phyloP scores from a whole-genome alignment of 2,888 invertebrate genomes.

The Strigamia transsilvanica region DNA sequence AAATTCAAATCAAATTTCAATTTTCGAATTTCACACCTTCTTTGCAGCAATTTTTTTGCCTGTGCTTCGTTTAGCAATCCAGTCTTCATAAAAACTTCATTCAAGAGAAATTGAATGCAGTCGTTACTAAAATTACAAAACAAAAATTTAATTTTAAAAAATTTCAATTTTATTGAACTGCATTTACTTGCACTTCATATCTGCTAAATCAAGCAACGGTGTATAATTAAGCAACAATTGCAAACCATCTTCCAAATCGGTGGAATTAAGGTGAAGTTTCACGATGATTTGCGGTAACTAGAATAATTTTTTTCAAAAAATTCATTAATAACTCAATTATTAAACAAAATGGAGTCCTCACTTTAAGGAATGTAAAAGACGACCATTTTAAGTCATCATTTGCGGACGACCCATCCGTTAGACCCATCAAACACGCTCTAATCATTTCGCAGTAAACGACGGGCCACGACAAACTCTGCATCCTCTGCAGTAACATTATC shows the following conservation, averaged over 20 bases:
- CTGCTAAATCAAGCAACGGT: constrained; percentile 86
- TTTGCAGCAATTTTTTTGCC: constrained; percentile 74
- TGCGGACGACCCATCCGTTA: constrained; percentile 84
- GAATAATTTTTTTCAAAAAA: background rate
- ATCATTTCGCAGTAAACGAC: constrained; percentile 88
- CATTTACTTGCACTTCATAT: constrained; percentile 77
- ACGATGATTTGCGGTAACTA: constrained; percentile 58
- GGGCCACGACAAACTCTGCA: constrained; percentile 81
- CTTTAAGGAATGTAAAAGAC: constrained; percentile 90
- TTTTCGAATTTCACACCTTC: constrained; percentile 64
- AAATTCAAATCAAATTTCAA: constrained; percentile 57
- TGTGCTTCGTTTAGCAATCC: constrained; percentile 82
- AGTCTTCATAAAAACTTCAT: constrained; percentile 78
- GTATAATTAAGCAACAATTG: constrained; percentile 84
- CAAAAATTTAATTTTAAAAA: background rate
- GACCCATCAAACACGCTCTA: constrained; percentile 86
- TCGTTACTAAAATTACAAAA: constrained; percentile 71
- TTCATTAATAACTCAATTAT: background rate
- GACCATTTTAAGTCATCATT: constrained; percentile 91
- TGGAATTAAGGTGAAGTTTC: constrained; percentile 64
- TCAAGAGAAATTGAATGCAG: constrained; percentile 81
- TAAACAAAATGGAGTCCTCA: constrained; percentile 65
- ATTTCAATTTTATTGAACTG: background rate
- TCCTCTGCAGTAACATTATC: constrained; percentile 81
- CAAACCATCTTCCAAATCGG: constrained; percentile 82